Base-by-base conservation (phyloP, 2,888 invertebrate species). In the Drosophila lacicola region DNA sequence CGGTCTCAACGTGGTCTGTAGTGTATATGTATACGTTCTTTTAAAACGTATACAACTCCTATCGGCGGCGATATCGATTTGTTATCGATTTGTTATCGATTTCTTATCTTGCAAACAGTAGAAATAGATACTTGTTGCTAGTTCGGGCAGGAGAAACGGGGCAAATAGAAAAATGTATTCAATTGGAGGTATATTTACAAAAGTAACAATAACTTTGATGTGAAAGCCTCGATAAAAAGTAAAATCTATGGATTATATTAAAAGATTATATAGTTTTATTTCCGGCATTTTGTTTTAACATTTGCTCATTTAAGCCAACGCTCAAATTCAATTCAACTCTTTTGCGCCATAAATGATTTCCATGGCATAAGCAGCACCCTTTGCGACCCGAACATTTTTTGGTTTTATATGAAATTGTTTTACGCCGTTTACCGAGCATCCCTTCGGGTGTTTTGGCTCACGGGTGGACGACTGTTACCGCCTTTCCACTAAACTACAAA, bases 321-420 rank as follows among this genome's bases (percentile, higher is more conserved):
- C 44, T 70, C 61, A 58, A 46, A 58, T 67, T 58, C 49, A 8
- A 39, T 54, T 58, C 33, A 57, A 55, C n/a, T 67, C 46, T 29
- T 25, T 42, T 34, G 13, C 13, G 42, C 29, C 42, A 53, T 74
- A 74, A 79, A 70, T 64, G 75, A 79, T 74, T 74, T 74, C 37
- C 64, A 51, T 46, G 33, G 64, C 74, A 50, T 36, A 68, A 55
- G 21, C 58, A 21, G 33, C 56, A 49, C 62, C 45, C 82, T 80
- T 78, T 61, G 74, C 68, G 73, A 73, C 74, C 70, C 70, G 49
- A 68, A 39, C 70, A 82, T 85, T 63, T 80, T 84, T 85, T 85
- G 83, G 60, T 67, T 80, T 72, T 70, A 65, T 84, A 69, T 71
- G 71, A 84, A 83, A 87, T 74, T 77, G 74, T 82, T 83, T 84